Evolutionary conservation across 2,113 vertebrate genomes (phyloP), one percentile per base, ranked within the genome.

Genomic region (Brevimyrus niger): DNA sequence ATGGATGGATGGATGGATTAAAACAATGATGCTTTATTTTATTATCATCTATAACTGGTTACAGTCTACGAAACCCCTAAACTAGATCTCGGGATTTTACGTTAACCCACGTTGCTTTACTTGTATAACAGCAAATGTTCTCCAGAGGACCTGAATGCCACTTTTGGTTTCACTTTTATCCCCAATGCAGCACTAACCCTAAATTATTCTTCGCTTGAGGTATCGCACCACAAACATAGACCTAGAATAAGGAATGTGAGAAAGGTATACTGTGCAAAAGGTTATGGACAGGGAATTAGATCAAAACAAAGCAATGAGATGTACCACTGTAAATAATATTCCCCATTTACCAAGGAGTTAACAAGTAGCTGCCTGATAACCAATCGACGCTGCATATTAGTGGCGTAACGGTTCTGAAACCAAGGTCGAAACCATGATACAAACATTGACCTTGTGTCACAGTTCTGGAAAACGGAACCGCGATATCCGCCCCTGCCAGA

Each of bases 11-110:
- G n/a, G n/a, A n/a, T n/a, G n/a, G n/a, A 53, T 48, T 80, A 89
- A 80, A 53, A 89, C 19, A 82, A 7, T 19, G 38, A 51, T 19
- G 51, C 5, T 10, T 89, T 47, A 53, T 85, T 61, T 87, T 61
- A 84, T 51, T 21, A 53, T 89, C 51, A 44, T 31, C 23, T 89
- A 5, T 21, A 85, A 53, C 76, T 13, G 2, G 51, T 89, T 89
- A 51, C 83, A 80, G 80, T 89, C 88, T 27, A 85, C 23, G 76
- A 89, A 85, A 35, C 46, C 84, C n/a, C 35, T 47, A 85, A 89
- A 47, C 85, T 58, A 85, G 51, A 47, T 85, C 27, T 31, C 11
- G 1, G 50, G 44, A 89, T 46, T 89, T 58, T 42, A 55, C 23
- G 51, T 58, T 51, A 1, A 21, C 80, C 35, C 51, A 38, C 44